A percentile compares a stretch with the other conserved stretches of the same genome.
These are phyloP conservation scores for Clepsis dumicolana DNA, from an alignment of 2,888 invertebrate species.

Conservation along the genomic window DNA sequence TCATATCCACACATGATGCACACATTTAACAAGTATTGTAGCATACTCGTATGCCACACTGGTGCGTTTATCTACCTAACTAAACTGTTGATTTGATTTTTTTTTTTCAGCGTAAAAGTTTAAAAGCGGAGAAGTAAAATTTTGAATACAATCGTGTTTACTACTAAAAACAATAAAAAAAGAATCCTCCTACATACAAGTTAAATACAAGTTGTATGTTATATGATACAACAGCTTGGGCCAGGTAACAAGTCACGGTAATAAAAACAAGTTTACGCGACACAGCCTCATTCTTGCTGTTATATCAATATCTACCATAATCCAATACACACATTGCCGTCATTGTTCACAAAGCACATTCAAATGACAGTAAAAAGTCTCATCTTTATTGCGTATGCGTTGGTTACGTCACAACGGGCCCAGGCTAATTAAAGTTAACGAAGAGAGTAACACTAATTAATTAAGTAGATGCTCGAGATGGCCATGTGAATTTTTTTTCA, in stretches of 20 bases:
- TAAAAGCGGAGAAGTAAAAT: too few relatives aligned
- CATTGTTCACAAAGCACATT: background rate
- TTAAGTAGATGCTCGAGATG: background rate
- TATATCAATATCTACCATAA: slow-evolving; percentile 1
- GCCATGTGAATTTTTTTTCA: background rate
- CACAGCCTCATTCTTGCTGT: background rate
- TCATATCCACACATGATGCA: too few relatives aligned
- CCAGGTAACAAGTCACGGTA: background rate
- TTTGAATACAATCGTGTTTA: too few relatives aligned
- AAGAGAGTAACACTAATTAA: slow-evolving; percentile 9
- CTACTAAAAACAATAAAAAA: too few relatives aligned
- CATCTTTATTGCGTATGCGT: background rate
- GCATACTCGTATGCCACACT: too few relatives aligned
- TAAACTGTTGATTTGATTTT: too few relatives aligned
- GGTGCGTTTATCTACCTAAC: too few relatives aligned
- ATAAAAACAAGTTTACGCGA: background rate
- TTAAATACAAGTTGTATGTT: too few relatives aligned
- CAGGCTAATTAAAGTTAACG: background rate
- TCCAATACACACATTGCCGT: background rate
- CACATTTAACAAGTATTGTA: too few relatives aligned
- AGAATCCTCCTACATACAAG: too few relatives aligned
- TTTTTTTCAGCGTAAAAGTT: too few relatives aligned
- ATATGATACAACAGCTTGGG: background rate
- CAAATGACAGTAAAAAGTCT: background rate
- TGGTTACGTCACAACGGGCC: background rate